A percentile compares a stretch with the other conserved stretches of the same genome.
Evolutionary conservation across 1,140 invertebrate genomes (phyloP).

Genomic region (Saxidomus purpurata): DNA sequence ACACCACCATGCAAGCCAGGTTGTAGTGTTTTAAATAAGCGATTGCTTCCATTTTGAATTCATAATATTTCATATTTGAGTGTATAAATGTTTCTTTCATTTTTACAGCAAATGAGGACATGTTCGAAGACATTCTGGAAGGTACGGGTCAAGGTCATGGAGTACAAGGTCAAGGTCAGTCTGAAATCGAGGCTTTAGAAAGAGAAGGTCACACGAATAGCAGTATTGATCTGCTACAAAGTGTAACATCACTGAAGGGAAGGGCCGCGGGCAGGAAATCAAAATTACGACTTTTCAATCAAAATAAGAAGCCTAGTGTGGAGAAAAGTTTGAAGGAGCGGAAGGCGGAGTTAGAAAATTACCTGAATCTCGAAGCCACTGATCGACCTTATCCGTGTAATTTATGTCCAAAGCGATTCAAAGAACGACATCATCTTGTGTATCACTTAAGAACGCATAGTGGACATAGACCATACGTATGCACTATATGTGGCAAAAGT

Average conservation of each 20-base stretch:
- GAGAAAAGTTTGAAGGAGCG: conserved; percentile 40
- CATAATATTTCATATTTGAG: no score
- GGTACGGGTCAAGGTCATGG: neutral
- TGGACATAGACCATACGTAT: conserved; percentile 54
- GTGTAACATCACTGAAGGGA: neutral
- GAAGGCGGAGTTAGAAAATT: conserved; percentile 41
- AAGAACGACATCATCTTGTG: conserved; percentile 54
- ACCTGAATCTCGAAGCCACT: conserved; percentile 34
- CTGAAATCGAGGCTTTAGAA: neutral
- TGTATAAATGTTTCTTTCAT: neutral
- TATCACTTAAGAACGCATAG: conserved; percentile 58
- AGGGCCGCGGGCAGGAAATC: neutral
- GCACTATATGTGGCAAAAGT: conserved; percentile 38
- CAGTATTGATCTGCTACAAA: neutral
- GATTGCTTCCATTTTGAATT: no score
- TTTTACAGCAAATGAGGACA: neutral
- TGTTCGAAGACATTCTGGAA: neutral
- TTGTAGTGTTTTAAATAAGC: no score
- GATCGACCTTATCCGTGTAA: conserved; percentile 51
- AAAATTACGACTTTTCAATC: conserved; percentile 5
- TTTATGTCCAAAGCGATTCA: conserved; percentile 58
- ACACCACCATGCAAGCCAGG: no score
- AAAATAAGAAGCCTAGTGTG: neutral
- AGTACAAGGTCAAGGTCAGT: neutral
- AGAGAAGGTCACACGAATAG: neutral